These are phyloP conservation scores for Uropsilus gracilis DNA, from an alignment of 2,113 vertebrate species.

Conservation along the genomic window DNA sequence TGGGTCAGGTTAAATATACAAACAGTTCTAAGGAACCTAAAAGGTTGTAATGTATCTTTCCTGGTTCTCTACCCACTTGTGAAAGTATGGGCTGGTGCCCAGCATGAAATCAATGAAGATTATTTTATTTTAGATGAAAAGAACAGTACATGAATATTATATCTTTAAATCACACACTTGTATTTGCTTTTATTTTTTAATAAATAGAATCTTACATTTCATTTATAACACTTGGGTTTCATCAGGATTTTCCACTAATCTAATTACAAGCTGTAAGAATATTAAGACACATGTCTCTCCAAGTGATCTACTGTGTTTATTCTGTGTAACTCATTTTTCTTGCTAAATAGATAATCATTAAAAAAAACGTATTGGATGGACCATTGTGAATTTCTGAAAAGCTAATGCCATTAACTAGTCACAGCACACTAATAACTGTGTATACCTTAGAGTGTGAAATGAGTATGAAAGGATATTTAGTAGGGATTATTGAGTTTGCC, in stretches of 20 bases:
- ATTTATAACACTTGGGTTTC: not conserved
- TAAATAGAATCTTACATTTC: not conserved
- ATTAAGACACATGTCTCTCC: not conserved
- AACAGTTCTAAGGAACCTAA: no score
- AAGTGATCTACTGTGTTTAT: not conserved
- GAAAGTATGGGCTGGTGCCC: no score
- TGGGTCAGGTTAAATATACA: no score
- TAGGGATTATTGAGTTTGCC: not conserved
- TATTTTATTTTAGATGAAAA: not conserved
- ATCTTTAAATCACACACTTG: not conserved
- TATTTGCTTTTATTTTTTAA: not conserved
- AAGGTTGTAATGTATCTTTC: no score
- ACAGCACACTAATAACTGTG: not conserved
- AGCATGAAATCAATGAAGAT: not conserved
- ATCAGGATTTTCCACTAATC: not conserved
- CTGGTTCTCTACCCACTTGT: no score
- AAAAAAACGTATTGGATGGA: not conserved
- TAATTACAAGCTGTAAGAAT: not conserved
- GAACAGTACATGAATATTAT: not conserved
- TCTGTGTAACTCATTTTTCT: not conserved
- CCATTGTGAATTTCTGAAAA: not conserved
- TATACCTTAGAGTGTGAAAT: not conserved
- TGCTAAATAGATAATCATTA: not conserved
- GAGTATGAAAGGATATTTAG: not conserved
- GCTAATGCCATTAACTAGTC: not conserved